Base-by-base conservation (phyloP, 2,113 vertebrate genomes). In the Megaptera novaeangliae region DNA sequence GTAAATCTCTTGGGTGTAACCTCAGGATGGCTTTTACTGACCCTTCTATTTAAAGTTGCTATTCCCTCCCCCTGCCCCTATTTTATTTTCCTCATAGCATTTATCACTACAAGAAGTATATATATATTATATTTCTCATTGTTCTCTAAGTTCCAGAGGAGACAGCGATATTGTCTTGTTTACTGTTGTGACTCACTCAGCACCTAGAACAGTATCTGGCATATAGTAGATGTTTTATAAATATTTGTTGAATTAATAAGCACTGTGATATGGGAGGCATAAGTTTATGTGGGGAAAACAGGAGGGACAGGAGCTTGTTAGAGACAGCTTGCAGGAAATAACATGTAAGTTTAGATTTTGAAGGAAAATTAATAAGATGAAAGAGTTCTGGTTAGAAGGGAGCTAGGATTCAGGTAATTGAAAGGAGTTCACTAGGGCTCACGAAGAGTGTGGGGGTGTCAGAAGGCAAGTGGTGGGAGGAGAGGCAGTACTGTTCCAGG, bases 91-190 rank as follows among this genome's bases (percentile, higher is more conserved):
- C 39, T 83, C 34, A 34, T 29, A 61, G 64, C 36, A 64, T 91
- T 96, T 91, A 66, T 69, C 29, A 90, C 74, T 90, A 52, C 88
- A 41, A 90, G 71, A 97, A 64, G 41, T 69, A 71, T 59, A 36
- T 49, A 4, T 93, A 18, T 59, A 34, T 74, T 52, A 49, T 80
- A 41, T 88, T 18, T 82, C 3, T 82, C 27, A 69, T 41, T 93
- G 78, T 23, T 46, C 44, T 78, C 31, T 68, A 59, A 74, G 49
- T 90, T 93, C 12, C 31, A 25, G 81, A 49, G 88, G n/a, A 41
- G 23, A 61, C 20, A 92, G 23, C 71, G 23, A 71, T 68, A 29
- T 6, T 90, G 21, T 46, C 66, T 77, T 81, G 64, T 91, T 90
- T 80, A 88, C 15, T 0, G 4, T 13, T 72, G 4, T 41, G 69